A percentile compares a stretch with the other conserved stretches of the same genome.
phyloP scores from a whole-genome alignment of 2,888 invertebrate genomes.

The Ectemnius lituratus region DNA sequence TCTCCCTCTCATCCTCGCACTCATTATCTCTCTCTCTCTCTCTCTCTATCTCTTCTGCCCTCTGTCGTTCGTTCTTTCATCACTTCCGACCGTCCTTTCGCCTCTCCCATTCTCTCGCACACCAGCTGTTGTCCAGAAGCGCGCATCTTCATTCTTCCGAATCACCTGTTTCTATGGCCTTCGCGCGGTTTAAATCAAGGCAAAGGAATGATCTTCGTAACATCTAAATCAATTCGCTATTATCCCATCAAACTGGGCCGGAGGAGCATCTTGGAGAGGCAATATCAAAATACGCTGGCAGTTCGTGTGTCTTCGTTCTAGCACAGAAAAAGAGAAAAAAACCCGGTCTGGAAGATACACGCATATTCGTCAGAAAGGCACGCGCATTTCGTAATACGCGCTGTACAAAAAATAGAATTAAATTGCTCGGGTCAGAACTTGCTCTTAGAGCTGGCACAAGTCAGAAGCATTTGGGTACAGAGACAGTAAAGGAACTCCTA shows the following conservation, averaged over 20 bases:
- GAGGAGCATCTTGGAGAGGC: not conserved
- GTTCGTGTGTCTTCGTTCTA: too few species aligned
- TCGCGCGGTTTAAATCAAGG: conserved; percentile 34
- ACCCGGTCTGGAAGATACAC: conserved; percentile 15
- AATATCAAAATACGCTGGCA: conserved; percentile 24
- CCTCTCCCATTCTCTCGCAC: conserved; percentile 14
- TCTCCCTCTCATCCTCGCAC: conserved; percentile 24
- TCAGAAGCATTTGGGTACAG: too few species aligned
- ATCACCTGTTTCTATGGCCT: conserved; percentile 19
- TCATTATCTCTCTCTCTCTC: conserved; percentile 17
- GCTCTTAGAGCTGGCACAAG: too few species aligned
- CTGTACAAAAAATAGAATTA: too few species aligned
- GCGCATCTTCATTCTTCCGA: conserved; percentile 12
- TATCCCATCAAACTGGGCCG: conserved; percentile 16
- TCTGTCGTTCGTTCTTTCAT: conserved; percentile 9
- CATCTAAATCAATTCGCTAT: conserved; percentile 32
- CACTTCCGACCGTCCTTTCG: conserved; percentile 7
- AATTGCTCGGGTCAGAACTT: too few species aligned
- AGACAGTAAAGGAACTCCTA: too few species aligned
- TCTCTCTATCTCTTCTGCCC: conserved; percentile 23
- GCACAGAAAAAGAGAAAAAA: conserved; percentile 29
- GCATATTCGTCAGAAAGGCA: not conserved
- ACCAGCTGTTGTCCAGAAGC: conserved; percentile 7
- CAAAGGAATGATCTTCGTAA: conserved; percentile 49
- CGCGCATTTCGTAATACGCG: not conserved